phyloP scores from a whole-genome alignment of 2,888 invertebrate genomes.

The Creontiades dilutus region DNA sequence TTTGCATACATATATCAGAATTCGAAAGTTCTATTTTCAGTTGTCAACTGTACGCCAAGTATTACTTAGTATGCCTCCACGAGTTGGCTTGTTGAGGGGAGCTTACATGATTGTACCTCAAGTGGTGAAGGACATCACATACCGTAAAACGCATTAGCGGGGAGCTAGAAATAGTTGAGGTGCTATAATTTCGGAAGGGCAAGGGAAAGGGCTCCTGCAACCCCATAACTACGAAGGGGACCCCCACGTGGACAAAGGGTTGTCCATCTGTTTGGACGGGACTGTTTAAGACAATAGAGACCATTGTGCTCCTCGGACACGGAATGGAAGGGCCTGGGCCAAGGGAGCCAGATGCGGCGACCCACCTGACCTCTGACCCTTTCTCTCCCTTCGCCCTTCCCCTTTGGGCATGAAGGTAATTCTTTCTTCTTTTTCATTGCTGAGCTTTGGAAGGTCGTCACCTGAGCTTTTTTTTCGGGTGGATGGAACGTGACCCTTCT shows the following conservation, averaged over 20 bases:
- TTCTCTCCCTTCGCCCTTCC: constrained; percentile 41
- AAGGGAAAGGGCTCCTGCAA: background rate
- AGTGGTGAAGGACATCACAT: constrained; percentile 21
- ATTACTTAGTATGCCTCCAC: too few species aligned
- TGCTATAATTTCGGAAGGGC: constrained; percentile 58
- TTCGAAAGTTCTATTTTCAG: too few species aligned
- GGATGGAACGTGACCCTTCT: constrained; percentile 59
- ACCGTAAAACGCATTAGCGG: constrained; percentile 64
- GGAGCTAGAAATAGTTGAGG: constrained; percentile 63
- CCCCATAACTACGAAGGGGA: constrained; percentile 44
- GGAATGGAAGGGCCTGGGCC: constrained; percentile 30
- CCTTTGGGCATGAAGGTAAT: constrained; percentile 22
- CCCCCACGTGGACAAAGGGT: constrained; percentile 54
- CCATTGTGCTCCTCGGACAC: constrained; percentile 53
- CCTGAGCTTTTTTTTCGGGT: constrained; percentile 12
- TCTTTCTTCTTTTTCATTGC: constrained; percentile 12
- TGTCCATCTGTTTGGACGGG: constrained; percentile 69
- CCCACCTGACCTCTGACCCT: constrained; percentile 66
- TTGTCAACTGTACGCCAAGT: too few species aligned
- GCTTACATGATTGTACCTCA: background rate
- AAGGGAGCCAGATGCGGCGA: constrained; percentile 58
- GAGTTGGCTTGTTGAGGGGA: too few species aligned
- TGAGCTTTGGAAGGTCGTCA: constrained; percentile 15
- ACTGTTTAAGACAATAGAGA: constrained; percentile 64
- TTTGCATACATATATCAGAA: too few species aligned